A percentile compares a stretch with the other conserved stretches of the same genome.
These are phyloP conservation scores for Aythya baeri DNA, from an alignment of 2,113 vertebrate genomes.

Conservation along the genomic window DNA sequence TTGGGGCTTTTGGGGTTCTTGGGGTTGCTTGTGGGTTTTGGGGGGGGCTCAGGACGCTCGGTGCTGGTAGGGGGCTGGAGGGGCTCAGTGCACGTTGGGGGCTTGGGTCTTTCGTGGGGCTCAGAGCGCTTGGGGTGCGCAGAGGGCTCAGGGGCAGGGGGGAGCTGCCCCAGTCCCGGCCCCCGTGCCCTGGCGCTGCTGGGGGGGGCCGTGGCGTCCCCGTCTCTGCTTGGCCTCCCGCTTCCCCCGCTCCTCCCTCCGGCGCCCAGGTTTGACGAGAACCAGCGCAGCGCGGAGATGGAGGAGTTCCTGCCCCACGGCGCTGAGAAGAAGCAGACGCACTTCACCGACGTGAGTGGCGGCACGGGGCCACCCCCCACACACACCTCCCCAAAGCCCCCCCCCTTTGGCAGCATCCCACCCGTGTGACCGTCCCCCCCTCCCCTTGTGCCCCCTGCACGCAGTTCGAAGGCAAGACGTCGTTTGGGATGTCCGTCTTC, in stretches of 20 bases:
- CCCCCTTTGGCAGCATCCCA: not conserved
- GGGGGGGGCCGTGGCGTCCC: not conserved
- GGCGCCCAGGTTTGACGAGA: conserved; percentile 82
- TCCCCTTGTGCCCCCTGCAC: not conserved
- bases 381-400: not conserved
- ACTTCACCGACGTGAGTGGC: conserved; percentile 89
- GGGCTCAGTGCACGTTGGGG: not conserved
- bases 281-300: conserved; percentile 77
- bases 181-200: not conserved
- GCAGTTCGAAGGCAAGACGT: conserved; percentile 97
- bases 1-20: not conserved
- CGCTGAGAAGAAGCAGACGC: conserved; percentile 84
- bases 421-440: not conserved
- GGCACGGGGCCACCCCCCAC: not conserved
- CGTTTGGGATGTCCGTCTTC: conserved; percentile 97
- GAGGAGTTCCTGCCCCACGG: conserved; percentile 86
- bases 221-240: not conserved
- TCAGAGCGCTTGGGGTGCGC: not conserved
- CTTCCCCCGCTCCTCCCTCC: not conserved
- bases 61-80: not conserved
- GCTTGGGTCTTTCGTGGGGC: not conserved
- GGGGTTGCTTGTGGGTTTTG: not conserved
- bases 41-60: not conserved
- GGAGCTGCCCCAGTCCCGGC: not conserved
- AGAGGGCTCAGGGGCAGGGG: not conserved